phyloP scores from a whole-genome alignment of 2,113 vertebrate genomes.

The cat (Felis catus) region F.catus_Fca126_mat1.0 CM031414.1:8719501-8720000 shows the following conservation, averaged over 20 bases:
- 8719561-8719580: background rate
- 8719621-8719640: background rate
- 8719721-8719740: background rate
- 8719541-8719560: background rate
- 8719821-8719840: background rate
- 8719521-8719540: background rate
- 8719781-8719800: background rate
- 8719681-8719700: background rate
- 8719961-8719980: too few species aligned
- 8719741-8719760: background rate
- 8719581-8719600: background rate
- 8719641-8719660: background rate
- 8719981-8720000: too few species aligned
- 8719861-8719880: too few species aligned
- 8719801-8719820: background rate
- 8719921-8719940: too few species aligned
- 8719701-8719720: background rate
- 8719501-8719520: background rate
- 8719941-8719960: too few species aligned
- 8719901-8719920: too few species aligned
- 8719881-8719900: too few species aligned
- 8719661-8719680: background rate
- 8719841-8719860: too few species aligned
- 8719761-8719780: background rate
- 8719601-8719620: background rate